These are phyloP conservation scores for Pongo pygmaeus DNA, from an alignment of 2,113 vertebrate species.

Conservation along the genomic window DNA sequence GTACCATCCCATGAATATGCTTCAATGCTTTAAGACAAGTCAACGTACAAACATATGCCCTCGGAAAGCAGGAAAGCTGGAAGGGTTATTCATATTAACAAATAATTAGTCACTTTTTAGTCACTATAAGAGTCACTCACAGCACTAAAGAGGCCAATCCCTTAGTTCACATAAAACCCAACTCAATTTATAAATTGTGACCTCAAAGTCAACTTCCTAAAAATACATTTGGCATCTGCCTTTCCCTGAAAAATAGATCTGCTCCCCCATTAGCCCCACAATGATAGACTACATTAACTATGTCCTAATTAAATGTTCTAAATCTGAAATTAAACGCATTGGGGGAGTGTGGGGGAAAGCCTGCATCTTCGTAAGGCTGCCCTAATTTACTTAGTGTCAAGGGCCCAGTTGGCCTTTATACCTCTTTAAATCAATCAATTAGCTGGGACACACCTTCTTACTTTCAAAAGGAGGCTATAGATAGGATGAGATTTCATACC, in stretches of 20 bases:
- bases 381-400: constrained; percentile 62
- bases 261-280: constrained; percentile 19
- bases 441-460: constrained; percentile 6
- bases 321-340: constrained; percentile 66
- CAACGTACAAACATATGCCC: background rate
- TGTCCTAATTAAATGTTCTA: constrained; percentile 73
- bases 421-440: constrained; percentile 49
- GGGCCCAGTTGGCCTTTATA: constrained; percentile 39
- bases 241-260: constrained; percentile 29
- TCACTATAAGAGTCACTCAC: background rate
- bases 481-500: constrained; percentile 26
- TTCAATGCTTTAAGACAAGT: background rate
- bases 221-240: background rate
- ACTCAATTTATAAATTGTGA: background rate
- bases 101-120: background rate
- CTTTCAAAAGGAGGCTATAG: constrained; percentile 22
- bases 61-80: background rate
- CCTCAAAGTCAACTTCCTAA: constrained; percentile 6
- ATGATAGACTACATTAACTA: constrained; percentile 60
- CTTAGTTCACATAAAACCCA: background rate
- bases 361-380: constrained; percentile 37
- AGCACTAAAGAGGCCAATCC: background rate
- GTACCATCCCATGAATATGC: background rate
- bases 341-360: background rate
- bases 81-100: background rate